Evolutionary conservation across 2,797 vertebrate species (phyloP).

Genomic region (Platyrinchus mystaceus): DNA sequence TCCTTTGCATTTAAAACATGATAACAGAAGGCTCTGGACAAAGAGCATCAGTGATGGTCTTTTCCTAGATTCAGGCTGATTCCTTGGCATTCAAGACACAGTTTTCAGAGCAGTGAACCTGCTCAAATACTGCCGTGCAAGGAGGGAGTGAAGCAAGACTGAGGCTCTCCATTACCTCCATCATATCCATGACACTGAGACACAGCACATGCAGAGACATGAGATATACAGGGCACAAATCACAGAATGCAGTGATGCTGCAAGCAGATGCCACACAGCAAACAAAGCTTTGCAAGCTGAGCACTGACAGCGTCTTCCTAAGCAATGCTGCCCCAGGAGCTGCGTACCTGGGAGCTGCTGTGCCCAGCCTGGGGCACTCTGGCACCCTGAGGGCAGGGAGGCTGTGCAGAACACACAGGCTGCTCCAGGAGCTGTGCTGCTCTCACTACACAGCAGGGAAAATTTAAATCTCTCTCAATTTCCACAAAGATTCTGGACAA

Average conservation of each 20-base stretch:
- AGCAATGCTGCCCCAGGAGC: neutral
- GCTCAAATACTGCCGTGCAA: neutral
- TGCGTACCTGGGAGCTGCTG: neutral
- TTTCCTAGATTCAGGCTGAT: neutral
- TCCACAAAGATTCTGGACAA: neutral
- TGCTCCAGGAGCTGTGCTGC: slow-evolving; percentile 16
- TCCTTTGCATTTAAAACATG: slow-evolving; percentile 1
- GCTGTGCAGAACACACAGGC: neutral
- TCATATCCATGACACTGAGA: slow-evolving; percentile 3
- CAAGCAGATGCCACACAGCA: slow-evolving; percentile 57
- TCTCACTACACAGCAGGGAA: slow-evolving; percentile 15
- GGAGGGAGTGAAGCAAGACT: neutral
- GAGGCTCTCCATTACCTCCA: neutral
- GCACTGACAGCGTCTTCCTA: neutral
- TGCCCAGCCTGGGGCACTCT: neutral
- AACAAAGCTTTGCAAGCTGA: slow-evolving; percentile 44
- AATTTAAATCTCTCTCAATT: slow-evolving; percentile 13
- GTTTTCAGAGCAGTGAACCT: neutral
- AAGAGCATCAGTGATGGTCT: neutral
- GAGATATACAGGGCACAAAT: slow-evolving; percentile 44
- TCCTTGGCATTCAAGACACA: neutral
- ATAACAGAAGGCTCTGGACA: neutral
- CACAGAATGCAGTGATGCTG: slow-evolving; percentile 55
- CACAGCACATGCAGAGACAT: slow-evolving; percentile 50
- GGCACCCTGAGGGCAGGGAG: neutral